Evolutionary conservation across 2,888 invertebrate species (phyloP).

Genomic region (Epicampocera succincta): DNA sequence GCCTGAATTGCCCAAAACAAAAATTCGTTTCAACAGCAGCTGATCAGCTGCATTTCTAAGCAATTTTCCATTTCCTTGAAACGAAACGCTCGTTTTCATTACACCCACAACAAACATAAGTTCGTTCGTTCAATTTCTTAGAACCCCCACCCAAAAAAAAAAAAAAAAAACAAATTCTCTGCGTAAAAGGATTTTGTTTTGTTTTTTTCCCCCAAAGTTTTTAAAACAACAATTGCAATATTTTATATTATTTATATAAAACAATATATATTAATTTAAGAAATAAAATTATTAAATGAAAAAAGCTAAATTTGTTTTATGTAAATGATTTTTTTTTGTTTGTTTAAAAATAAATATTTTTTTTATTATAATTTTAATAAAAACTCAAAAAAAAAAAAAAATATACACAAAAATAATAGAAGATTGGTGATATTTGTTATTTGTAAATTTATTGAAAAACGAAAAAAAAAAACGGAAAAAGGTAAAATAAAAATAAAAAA

Average conservation of each 20-base stretch:
- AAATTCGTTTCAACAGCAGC: no score
- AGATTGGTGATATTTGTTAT: slow-evolving; percentile 71
- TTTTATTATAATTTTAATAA: slow-evolving; percentile 56
- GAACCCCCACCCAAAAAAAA: slow-evolving; percentile 4
- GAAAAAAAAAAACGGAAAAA: slow-evolving; percentile 35
- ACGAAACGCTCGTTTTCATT: no score
- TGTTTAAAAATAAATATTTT: slow-evolving; percentile 31
- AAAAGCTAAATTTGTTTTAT: slow-evolving; percentile 52
- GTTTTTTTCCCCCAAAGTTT: slow-evolving; percentile 34
- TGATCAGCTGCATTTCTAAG: no score
- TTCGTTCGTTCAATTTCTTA: no score
- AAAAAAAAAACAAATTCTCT: slow-evolving; percentile 1
- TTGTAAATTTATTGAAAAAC: slow-evolving; percentile 66
- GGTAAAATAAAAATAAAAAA: slow-evolving; percentile 43
- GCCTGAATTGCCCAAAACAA: no score
- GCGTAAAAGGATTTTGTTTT: no score
- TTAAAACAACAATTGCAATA: slow-evolving; percentile 66
- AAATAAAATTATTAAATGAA: slow-evolving; percentile 40
- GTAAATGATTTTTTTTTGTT: slow-evolving; percentile 59
- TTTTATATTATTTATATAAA: slow-evolving; percentile 61
- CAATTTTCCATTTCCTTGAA: no score
- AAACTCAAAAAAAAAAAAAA: slow-evolving; percentile 65
- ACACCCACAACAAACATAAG: background rate
- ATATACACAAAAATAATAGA: slow-evolving; percentile 59
- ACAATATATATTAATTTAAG: slow-evolving; percentile 52